Conservation (phyloP, 2,888 invertebrate species). For the Drosophila mayaguana region DNA sequence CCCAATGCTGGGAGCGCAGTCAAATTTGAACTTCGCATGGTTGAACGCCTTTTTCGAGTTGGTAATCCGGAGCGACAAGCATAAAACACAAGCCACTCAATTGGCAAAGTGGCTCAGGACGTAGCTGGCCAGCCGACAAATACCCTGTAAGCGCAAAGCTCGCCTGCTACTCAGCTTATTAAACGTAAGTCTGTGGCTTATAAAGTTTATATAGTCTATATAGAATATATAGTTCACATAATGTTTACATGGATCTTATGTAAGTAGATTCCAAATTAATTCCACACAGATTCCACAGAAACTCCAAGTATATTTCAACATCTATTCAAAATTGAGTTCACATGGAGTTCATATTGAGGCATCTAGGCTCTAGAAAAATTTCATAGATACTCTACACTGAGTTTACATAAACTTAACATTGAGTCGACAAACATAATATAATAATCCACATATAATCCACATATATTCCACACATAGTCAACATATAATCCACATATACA, state of each 20-base stretch:
- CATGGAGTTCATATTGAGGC: no score
- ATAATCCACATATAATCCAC: no score
- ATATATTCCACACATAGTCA: neutral
- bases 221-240: neutral
- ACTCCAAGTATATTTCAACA: neutral
- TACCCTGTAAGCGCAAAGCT: neutral
- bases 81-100: conserved; percentile 16
- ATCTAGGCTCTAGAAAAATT: neutral
- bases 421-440: no score
- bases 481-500: neutral
- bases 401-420: neutral
- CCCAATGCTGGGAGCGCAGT: conserved; percentile 39
- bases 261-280: neutral
- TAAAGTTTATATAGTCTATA: neutral
- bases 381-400: neutral
- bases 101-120: neutral
- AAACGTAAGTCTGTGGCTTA: no score
- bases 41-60: conserved; percentile 57
- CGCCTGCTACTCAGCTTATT: no score
- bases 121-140: neutral
- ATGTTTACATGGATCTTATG: neutral
- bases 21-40: conserved; percentile 41
- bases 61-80: conserved; percentile 59
- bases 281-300: neutral
- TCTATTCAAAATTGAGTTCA: neutral